phyloP scores from a whole-genome alignment of 1,140 invertebrate genomes.

The Mercenaria mercenaria region DNA sequence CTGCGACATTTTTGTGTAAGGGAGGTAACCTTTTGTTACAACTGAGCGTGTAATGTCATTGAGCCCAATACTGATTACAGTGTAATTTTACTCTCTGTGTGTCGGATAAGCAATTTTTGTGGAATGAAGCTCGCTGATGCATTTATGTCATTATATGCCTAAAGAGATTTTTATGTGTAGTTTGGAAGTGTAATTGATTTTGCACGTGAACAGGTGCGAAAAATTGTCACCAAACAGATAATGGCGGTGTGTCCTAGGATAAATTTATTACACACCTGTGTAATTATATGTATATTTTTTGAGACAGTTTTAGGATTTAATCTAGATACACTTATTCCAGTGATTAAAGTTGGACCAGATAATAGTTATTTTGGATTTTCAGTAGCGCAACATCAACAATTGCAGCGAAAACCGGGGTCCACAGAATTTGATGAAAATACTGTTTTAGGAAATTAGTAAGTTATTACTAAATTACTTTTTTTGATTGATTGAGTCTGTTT shows the following conservation, averaged over 20 bases:
- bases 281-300: conserved; percentile 28
- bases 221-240: conserved; percentile 65
- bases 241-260: conserved; percentile 65
- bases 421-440: not conserved
- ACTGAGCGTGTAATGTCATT: conserved; percentile 17
- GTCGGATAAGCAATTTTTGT: not conserved
- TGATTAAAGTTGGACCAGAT: conserved; percentile 91
- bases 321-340: conserved; percentile 93
- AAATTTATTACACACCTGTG: conserved; percentile 43
- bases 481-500: not conserved
- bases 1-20: conserved; percentile 16
- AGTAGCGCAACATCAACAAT: conserved; percentile 91
- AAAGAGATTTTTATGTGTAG: not conserved
- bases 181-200: not conserved
- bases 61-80: not conserved
- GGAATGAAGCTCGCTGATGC: not conserved
- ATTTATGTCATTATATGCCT: not conserved
- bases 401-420: not conserved
- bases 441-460: conserved; percentile 64
- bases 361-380: conserved; percentile 96
- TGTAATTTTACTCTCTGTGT: not conserved
- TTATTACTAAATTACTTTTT: not conserved
- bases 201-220: conserved; percentile 70
- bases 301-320: conserved; percentile 89
- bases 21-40: not conserved